Conservation (phyloP, 2,888 invertebrate genomes). For the Drosophila buzzatii region DNA sequence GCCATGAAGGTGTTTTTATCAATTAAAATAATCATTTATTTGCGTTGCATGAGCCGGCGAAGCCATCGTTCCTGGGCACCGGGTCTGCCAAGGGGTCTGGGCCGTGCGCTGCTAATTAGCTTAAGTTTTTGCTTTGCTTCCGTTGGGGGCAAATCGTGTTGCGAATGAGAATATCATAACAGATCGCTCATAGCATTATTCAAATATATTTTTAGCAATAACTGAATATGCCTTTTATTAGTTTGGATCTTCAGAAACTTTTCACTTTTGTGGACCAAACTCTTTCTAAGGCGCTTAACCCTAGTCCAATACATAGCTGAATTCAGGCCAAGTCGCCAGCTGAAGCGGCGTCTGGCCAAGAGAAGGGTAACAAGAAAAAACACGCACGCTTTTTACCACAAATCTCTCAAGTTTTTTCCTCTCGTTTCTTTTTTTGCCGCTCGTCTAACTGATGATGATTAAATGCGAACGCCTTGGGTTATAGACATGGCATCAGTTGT, state of each 20-base stretch:
- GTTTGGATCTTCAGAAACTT: not conserved
- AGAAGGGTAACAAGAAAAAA: slow-evolving; percentile 46
- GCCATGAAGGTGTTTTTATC: slow-evolving; percentile 75
- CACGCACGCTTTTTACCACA: slow-evolving; percentile 77
- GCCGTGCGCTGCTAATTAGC: slow-evolving; percentile 58
- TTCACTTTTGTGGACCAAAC: slow-evolving; percentile 11
- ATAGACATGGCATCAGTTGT: slow-evolving; percentile 82
- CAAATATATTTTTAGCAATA: not conserved
- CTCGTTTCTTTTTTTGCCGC: slow-evolving; percentile 34
- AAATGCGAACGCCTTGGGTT: slow-evolving; percentile 83
- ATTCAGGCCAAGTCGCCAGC: slow-evolving; percentile 18
- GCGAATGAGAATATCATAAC: slow-evolving; percentile 5
- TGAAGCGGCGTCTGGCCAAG: slow-evolving; percentile 17
- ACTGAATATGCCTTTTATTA: not conserved
- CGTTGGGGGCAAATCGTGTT: slow-evolving; percentile 24
- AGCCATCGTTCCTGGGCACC: slow-evolving; percentile 20
- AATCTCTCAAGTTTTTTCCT: slow-evolving; percentile 66
- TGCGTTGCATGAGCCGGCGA: slow-evolving; percentile 54
- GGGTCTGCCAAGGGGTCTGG: not conserved
- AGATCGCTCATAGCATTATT: not conserved
- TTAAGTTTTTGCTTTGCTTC: slow-evolving; percentile 34
- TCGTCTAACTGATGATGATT: slow-evolving; percentile 83
- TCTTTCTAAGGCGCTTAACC: slow-evolving; percentile 46
- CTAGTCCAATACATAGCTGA: slow-evolving; percentile 54
- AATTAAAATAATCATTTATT: slow-evolving; percentile 78